phyloP scores from a whole-genome alignment of 2,797 vertebrate genomes.

The Psittacula derbiana region DNA sequence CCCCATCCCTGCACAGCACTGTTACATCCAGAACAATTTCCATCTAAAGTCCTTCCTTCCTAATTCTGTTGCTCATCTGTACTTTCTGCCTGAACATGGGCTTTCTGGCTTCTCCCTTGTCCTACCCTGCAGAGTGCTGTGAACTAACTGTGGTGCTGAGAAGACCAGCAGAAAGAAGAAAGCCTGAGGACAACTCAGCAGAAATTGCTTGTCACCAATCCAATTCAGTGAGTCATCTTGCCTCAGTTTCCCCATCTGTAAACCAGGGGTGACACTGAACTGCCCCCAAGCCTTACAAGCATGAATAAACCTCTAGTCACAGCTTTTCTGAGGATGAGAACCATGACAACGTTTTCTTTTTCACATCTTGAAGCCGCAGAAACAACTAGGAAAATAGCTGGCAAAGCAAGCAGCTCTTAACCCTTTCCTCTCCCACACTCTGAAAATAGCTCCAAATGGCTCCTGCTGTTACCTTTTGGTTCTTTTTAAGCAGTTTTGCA shows the following conservation, averaged over 20 bases:
- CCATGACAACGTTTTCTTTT: not conserved
- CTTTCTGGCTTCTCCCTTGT: not conserved
- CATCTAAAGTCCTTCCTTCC: not conserved
- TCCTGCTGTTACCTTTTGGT: not conserved
- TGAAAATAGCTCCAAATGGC: not conserved
- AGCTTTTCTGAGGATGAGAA: not conserved
- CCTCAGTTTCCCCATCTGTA: not conserved
- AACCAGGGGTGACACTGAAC: not conserved
- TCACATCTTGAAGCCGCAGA: not conserved
- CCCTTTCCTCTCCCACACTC: not conserved
- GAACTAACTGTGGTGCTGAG: not conserved
- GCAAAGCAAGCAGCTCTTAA: not conserved
- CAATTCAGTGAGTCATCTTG: not conserved
- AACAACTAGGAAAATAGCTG: not conserved
- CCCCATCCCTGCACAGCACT: not conserved
- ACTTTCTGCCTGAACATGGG: not conserved
- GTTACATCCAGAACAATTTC: not conserved
- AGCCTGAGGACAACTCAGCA: not conserved
- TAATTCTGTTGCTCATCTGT: not conserved
- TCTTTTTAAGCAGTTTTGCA: not conserved
- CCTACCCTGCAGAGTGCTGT: not conserved
- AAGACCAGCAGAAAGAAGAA: not conserved
- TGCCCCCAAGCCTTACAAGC: not conserved
- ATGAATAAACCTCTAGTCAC: not conserved
- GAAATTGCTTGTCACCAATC: not conserved